These are phyloP conservation scores for Garrulus glandarius DNA, from an alignment of 2,797 vertebrate genomes.

Conservation along the genomic window DNA sequence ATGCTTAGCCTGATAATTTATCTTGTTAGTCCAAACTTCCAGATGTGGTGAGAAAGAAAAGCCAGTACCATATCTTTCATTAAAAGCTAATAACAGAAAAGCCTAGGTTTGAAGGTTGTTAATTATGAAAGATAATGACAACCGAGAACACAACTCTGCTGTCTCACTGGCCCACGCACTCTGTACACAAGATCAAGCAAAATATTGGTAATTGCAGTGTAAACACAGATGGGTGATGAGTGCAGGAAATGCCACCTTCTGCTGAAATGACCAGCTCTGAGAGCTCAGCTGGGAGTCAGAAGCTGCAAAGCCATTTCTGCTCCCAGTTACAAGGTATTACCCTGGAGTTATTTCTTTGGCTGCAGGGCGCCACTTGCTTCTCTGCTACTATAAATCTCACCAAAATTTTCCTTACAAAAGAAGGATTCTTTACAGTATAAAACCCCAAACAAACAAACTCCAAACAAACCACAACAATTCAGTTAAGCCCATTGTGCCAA, in stretches of 20 bases:
- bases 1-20: neutral
- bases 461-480: neutral
- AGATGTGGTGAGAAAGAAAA: neutral
- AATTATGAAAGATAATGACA: conserved; percentile 19
- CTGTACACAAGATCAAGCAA: neutral
- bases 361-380: neutral
- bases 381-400: neutral
- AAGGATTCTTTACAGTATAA: neutral
- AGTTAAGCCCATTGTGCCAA: neutral
- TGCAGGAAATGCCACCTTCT: neutral
- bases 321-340: neutral
- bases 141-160: neutral
- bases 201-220: neutral
- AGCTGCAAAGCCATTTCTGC: conserved; percentile 7
- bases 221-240: neutral
- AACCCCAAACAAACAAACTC: neutral
- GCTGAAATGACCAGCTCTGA: neutral
- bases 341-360: neutral
- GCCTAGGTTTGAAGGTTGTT: neutral
- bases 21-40: neutral
- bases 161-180: neutral
- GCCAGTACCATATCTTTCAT: neutral
- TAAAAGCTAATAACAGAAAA: neutral
- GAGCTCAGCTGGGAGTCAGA: neutral
- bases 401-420: neutral